A percentile compares a stretch with the other conserved stretches of the same genome.
Conservation (phyloP, 1,140 invertebrate genomes). For the Orussus abietinus region DNA sequence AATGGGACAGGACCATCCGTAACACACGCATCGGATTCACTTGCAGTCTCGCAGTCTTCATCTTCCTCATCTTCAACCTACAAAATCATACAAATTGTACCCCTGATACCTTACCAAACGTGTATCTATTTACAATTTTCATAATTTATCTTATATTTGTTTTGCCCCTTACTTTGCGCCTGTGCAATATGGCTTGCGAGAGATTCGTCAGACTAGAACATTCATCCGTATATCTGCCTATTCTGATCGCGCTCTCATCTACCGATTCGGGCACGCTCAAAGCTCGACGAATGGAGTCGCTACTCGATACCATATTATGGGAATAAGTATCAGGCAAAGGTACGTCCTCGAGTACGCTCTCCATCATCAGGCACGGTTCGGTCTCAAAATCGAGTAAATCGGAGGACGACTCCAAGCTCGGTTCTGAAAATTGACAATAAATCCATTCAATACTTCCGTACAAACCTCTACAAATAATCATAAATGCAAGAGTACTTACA, state of each 20-base stretch:
- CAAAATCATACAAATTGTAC: no score
- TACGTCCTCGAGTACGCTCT: slow-evolving; percentile 66
- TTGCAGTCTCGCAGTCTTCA: slow-evolving; percentile 45
- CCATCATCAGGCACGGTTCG: slow-evolving; percentile 75
- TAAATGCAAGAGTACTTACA: no score
- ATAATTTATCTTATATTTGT: no score
- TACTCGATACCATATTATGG: slow-evolving; percentile 66
- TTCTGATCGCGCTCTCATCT: slow-evolving; percentile 33
- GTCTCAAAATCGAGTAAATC: slow-evolving; percentile 74
- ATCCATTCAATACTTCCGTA: no score
- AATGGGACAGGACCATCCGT: slow-evolving; percentile 36
- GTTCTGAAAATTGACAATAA: no score
- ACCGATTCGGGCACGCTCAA: slow-evolving; percentile 44
- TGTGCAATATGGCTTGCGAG: slow-evolving; percentile 46
- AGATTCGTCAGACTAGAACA: slow-evolving; percentile 47
- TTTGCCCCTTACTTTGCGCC: slow-evolving; percentile 40
- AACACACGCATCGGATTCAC: slow-evolving; percentile 40
- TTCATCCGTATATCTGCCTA: slow-evolving; percentile 34
- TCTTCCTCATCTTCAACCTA: slow-evolving; percentile 48
- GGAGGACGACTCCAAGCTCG: slow-evolving; percentile 56
- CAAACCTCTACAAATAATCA: no score
- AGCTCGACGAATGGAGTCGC: slow-evolving; percentile 46
- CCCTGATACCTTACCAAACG: no score
- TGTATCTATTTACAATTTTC: no score
- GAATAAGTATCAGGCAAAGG: slow-evolving; percentile 62